Percentiles rank a stretch among this genome's conserved stretches.
Evolutionary conservation across 2,113 vertebrate species (phyloP).

Genomic region (Tylochromis polylepis): DNA sequence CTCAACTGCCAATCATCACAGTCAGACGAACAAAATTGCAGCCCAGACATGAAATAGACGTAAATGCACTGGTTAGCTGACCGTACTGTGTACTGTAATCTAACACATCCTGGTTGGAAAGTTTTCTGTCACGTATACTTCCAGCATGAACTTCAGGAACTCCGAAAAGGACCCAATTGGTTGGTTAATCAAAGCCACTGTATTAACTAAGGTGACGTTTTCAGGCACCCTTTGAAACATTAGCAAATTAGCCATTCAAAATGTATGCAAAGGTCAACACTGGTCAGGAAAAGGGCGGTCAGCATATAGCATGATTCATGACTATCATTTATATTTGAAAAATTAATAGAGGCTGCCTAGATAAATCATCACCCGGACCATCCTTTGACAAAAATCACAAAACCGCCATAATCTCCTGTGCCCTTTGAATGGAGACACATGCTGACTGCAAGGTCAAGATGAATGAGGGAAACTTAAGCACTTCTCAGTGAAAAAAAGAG

Average conservation of each 20-base stretch:
- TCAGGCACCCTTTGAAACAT: neutral
- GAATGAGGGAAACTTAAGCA: constrained; percentile 29
- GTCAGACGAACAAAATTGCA: constrained; percentile 24
- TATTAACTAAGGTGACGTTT: neutral
- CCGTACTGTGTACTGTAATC: neutral
- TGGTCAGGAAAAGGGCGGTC: constrained; percentile 41
- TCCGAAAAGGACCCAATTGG: neutral
- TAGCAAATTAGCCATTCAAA: constrained; percentile 37
- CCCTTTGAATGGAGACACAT: constrained; percentile 31
- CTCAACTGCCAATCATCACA: constrained; percentile 25
- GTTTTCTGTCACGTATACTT: neutral
- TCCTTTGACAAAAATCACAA: constrained; percentile 53
- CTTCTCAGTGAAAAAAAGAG: constrained; percentile 14
- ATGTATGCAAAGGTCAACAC: constrained; percentile 50
- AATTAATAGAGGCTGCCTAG: constrained; percentile 41
- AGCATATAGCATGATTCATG: constrained; percentile 57
- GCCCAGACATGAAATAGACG: constrained; percentile 3
- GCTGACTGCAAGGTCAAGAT: constrained; percentile 53
- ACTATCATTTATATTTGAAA: constrained; percentile 61
- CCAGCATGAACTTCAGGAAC: neutral
- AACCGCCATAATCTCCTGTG: constrained; percentile 12
- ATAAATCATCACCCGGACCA: constrained; percentile 53
- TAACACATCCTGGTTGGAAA: neutral
- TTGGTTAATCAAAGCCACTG: neutral
- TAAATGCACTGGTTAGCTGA: neutral